Percentiles rank a stretch among this genome's conserved stretches.
Evolutionary conservation across 2,113 vertebrate species (phyloP).

Genomic region (Etheostoma spectabile): DNA sequence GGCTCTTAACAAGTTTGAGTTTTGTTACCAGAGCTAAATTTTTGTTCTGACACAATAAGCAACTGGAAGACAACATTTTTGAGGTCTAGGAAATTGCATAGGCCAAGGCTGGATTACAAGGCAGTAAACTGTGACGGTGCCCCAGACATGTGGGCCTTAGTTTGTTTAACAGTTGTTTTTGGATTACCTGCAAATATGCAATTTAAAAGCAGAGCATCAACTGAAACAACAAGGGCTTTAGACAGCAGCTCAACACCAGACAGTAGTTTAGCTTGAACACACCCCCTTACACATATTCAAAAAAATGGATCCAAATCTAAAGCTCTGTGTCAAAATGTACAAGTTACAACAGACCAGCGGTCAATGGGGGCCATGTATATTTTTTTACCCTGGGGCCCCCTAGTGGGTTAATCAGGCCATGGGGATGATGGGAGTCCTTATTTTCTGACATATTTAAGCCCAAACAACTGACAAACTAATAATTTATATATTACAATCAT

Average conservation of each 20-base stretch:
- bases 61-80: not conserved
- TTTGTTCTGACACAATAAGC: not conserved
- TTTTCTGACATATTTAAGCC: not conserved
- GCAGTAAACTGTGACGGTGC: not conserved
- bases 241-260: slow-evolving; percentile 1
- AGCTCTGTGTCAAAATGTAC: not conserved
- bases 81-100: not conserved
- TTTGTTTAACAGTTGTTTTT: not conserved
- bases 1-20: not conserved
- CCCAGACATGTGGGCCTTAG: not conserved
- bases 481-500: not conserved
- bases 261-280: not conserved
- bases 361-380: not conserved
- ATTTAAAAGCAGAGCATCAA: not conserved
- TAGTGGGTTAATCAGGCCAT: not conserved
- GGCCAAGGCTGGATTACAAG: not conserved
- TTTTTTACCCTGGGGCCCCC: not conserved
- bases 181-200: not conserved
- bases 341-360: not conserved
- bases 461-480: not conserved
- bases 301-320: not conserved
- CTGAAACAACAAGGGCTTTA: not conserved
- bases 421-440: not conserved
- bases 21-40: not conserved
- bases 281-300: not conserved